phyloP scores from a whole-genome alignment of 2,113 vertebrate species.

The Phodopus roborovskii region DNA sequence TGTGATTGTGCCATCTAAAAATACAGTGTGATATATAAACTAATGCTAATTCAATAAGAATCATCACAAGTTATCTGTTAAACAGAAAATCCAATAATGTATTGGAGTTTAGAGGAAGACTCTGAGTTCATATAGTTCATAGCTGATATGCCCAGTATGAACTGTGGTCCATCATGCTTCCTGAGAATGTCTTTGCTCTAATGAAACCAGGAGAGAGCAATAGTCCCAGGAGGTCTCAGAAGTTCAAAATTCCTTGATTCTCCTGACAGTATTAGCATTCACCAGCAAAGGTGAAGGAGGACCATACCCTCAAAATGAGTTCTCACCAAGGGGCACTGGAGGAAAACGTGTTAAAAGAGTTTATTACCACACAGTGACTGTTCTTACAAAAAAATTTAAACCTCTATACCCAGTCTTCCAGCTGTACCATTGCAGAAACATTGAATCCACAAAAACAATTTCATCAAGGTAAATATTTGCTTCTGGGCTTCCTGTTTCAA shows the following conservation, averaged over 20 bases:
- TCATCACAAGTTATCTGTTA: not conserved
- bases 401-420: not conserved
- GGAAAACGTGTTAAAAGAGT: conserved; percentile 24
- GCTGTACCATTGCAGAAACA: not conserved
- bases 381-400: not conserved
- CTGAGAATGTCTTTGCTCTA: conserved; percentile 22
- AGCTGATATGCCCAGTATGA: not conserved
- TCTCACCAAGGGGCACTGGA: conserved; percentile 32
- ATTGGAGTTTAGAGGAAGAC: not conserved
- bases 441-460: not conserved
- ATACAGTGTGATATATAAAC: not conserved
- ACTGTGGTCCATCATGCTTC: not conserved
- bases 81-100: not conserved
- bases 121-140: not conserved
- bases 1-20: not conserved
- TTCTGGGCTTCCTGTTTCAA: not conserved
- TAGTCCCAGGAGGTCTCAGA: not conserved
- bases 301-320: conserved; percentile 56
- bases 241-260: conserved; percentile 38
- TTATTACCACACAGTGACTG: not conserved
- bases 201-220: conserved; percentile 54
- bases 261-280: conserved; percentile 43
- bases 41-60: not conserved
- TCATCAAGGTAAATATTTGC: not conserved
- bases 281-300: conserved; percentile 49